phyloP scores from a whole-genome alignment of 37 sponge, comb jelly and placozoan genomes.

The Aplysina aerophoba region DNA sequence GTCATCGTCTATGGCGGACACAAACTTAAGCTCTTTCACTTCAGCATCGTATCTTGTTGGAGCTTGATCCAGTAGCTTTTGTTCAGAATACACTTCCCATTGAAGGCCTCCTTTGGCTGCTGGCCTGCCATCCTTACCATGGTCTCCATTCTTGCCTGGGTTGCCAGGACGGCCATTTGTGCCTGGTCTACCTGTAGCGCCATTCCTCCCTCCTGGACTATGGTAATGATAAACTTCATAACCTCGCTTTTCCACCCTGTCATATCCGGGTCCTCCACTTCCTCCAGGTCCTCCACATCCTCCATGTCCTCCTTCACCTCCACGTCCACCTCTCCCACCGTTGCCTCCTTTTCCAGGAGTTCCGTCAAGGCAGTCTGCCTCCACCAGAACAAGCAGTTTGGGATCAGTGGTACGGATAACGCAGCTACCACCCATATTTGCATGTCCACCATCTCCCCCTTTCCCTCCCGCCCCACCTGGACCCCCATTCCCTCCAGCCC shows the following conservation, averaged over 20 bases:
- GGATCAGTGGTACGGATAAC: conserved; percentile 28
- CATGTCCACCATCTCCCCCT: conserved; percentile 22
- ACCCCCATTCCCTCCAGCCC: conserved; percentile 3
- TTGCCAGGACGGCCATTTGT: conserved; percentile 32
- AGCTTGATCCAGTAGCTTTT: conserved; percentile 15
- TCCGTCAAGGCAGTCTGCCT: conserved; percentile 31
- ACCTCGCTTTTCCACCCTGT: too few relatives aligned
- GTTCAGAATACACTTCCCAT: conserved; percentile 50
- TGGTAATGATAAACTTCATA: background rate
- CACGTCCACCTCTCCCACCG: conserved; percentile 40
- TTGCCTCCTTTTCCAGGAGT: conserved; percentile 38
- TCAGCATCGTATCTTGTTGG: conserved; percentile 52
- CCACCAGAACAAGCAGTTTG: conserved; percentile 21
- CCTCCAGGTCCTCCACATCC: conserved; percentile 40
- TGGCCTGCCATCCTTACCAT: conserved; percentile 43
- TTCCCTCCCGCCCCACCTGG: conserved; percentile 30
- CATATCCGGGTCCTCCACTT: conserved; percentile 37
- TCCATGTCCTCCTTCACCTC: conserved; percentile 35
- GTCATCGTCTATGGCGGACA: conserved; percentile 25
- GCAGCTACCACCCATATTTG: conserved; percentile 23
- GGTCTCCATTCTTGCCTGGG: conserved; percentile 20
- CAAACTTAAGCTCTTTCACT: conserved; percentile 29
- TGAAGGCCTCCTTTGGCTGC: conserved; percentile 42
- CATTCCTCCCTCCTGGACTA: background rate
- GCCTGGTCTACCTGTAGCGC: background rate